A percentile compares a stretch with the other conserved stretches of the same genome.
phyloP scores from a whole-genome alignment of 2,888 invertebrate genomes.

The Papilio elwesi region DNA sequence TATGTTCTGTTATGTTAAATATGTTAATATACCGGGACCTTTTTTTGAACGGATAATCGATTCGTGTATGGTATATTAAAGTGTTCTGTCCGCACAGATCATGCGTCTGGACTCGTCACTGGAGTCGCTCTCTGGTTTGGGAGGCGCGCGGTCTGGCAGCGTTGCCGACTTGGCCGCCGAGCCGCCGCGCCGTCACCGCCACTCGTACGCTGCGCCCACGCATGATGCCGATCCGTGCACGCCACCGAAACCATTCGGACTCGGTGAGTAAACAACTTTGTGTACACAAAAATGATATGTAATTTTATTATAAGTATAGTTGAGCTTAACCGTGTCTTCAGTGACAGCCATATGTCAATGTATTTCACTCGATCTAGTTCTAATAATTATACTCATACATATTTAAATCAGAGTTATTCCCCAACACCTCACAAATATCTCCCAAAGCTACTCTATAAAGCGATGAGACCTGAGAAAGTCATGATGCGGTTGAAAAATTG shows the following conservation, averaged over 20 bases:
- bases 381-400: too few species aligned
- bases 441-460: too few species aligned
- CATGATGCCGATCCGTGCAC: constrained; percentile 82
- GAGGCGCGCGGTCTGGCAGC: constrained; percentile 90
- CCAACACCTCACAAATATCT: too few species aligned
- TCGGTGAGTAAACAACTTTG: constrained; percentile 85
- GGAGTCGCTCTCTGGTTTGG: constrained; percentile 89
- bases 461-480: too few species aligned
- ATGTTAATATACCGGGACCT: too few species aligned
- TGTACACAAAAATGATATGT: too few species aligned
- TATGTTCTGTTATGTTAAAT: too few species aligned
- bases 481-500: neutral
- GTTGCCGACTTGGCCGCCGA: constrained; percentile 92
- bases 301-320: too few species aligned
- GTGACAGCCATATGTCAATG: too few species aligned
- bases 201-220: constrained; percentile 84
- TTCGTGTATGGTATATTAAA: neutral
- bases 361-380: too few species aligned
- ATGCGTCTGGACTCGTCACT: constrained; percentile 92
- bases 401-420: too few species aligned
- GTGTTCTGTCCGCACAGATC: constrained; percentile 79
- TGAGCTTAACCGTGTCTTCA: too few species aligned
- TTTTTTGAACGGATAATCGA: neutral
- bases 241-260: constrained; percentile 91
- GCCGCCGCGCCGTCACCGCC: constrained; percentile 73